Evolutionary conservation across 2,113 vertebrate species (phyloP).

Genomic region (Hypomesus transpacificus): DNA sequence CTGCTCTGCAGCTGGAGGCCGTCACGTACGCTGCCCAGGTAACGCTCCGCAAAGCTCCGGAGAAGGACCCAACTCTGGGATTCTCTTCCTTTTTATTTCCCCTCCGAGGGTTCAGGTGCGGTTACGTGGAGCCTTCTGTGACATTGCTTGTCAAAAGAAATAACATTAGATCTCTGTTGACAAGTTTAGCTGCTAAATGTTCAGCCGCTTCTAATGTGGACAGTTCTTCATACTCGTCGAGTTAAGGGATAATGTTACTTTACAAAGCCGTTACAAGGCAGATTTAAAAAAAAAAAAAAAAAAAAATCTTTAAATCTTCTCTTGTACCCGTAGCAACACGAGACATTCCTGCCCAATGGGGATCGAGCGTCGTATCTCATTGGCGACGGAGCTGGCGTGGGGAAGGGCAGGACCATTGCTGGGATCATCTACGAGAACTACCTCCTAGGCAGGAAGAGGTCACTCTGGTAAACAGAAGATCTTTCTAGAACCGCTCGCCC

Average conservation of each 20-base stretch:
- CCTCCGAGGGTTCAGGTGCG: too few relatives aligned
- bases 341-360: slow-evolving; percentile 93
- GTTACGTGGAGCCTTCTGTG: too few relatives aligned
- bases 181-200: neutral
- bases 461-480: slow-evolving; percentile 80
- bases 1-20: slow-evolving; percentile 94
- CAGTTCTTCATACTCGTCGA: too few relatives aligned
- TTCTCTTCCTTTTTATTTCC: slow-evolving; percentile 11
- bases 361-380: slow-evolving; percentile 97
- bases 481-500: neutral
- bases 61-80: neutral
- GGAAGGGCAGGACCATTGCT: slow-evolving; percentile 96
- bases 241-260: too few relatives aligned
- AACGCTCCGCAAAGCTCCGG: neutral
- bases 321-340: slow-evolving; percentile 86
- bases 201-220: neutral
- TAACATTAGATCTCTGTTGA: neutral
- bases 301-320: neutral
- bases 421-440: slow-evolving; percentile 99
- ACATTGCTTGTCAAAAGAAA: too few relatives aligned
- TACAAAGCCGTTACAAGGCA: too few relatives aligned
- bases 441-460: slow-evolving; percentile 91
- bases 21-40: slow-evolving; percentile 96
- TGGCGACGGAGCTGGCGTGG: slow-evolving; percentile 95
- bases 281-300: too few relatives aligned